Conservation (phyloP, 1,140 invertebrate genomes). For the Tribolium castaneum region DNA sequence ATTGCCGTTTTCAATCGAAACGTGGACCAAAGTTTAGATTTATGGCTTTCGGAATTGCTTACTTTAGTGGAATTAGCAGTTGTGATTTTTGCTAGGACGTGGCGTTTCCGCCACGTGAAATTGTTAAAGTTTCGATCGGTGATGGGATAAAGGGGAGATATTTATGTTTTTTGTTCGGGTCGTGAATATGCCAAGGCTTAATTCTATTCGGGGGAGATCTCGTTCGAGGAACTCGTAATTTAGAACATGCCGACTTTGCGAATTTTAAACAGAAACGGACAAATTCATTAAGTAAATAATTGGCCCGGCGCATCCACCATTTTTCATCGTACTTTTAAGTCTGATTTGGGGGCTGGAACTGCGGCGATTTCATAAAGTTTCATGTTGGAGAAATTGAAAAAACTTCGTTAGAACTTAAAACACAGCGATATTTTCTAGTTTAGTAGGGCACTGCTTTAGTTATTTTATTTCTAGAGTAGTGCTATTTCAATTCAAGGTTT, state of each 20-base stretch:
- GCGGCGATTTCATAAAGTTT: background rate
- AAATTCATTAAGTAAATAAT: background rate
- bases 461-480: too few species aligned
- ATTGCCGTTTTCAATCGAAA: background rate
- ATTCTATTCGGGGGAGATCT: background rate
- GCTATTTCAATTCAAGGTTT: too few species aligned
- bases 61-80: background rate
- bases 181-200: background rate
- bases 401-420: background rate
- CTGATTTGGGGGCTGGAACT: background rate
- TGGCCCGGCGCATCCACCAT: constrained; percentile 1
- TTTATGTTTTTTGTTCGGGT: background rate
- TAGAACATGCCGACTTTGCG: background rate
- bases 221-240: background rate
- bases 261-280: background rate
- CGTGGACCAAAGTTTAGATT: background rate
- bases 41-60: background rate
- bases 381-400: background rate
- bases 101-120: background rate
- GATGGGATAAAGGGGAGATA: background rate
- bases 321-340: background rate
- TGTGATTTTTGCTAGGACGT: background rate
- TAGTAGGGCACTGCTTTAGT: too few species aligned
- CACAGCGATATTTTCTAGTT: too few species aligned
- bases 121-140: background rate